Evolutionary conservation across 2,888 invertebrate genomes (phyloP).

Genomic region (Cerastis leucographa): DNA sequence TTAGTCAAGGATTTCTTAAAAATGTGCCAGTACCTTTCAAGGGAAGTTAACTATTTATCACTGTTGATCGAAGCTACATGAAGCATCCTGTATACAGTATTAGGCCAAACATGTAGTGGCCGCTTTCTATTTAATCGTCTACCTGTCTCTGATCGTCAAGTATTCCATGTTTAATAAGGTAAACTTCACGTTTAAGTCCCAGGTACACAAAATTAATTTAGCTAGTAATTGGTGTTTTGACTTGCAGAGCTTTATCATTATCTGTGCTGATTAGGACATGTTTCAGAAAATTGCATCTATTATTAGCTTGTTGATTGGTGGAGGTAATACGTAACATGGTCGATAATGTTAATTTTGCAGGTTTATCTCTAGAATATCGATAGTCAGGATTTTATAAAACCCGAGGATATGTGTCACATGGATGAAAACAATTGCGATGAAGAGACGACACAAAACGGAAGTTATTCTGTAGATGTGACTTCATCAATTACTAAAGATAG

Average conservation of each 20-base stretch:
- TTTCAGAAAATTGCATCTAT: constrained; percentile 29
- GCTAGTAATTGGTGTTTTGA: constrained; percentile 38
- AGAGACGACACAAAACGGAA: background rate
- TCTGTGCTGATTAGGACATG: constrained; percentile 21
- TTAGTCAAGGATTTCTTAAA: background rate
- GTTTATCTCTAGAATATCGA: background rate
- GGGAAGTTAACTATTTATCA: constrained; percentile 47
- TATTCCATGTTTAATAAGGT: constrained; percentile 46
- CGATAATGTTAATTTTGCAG: background rate
- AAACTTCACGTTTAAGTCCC: constrained; percentile 37
- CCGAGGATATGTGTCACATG: background rate
- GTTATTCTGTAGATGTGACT: background rate
- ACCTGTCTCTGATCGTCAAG: constrained; percentile 53
- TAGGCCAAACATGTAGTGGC: constrained; percentile 50
- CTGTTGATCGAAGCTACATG: constrained; percentile 33
- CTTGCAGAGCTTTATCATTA: constrained; percentile 26
- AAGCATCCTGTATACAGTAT: constrained; percentile 46
- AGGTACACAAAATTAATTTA: constrained; percentile 44
- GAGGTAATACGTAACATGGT: constrained; percentile 5
- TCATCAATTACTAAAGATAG: background rate
- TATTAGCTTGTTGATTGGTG: constrained; percentile 14
- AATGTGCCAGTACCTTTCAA: background rate
- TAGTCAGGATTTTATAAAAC: background rate
- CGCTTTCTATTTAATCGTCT: constrained; percentile 64
- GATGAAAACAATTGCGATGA: background rate